These are phyloP conservation scores for Heliconius hortense DNA, from an alignment of 2,888 invertebrate species.

Conservation along the genomic window DNA sequence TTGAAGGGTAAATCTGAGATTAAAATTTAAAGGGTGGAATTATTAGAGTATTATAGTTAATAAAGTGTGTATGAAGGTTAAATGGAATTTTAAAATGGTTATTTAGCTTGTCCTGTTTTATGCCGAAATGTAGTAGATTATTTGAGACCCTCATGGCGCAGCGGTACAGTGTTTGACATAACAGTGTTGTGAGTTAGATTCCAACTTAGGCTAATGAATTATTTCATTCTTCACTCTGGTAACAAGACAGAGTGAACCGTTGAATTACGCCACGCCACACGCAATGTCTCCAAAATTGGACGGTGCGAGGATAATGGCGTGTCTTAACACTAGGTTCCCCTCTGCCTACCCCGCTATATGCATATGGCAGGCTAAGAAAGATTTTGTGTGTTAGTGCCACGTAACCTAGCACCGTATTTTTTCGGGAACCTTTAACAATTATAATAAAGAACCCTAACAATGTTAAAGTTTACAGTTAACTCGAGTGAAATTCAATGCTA, in stretches of 20 bases:
- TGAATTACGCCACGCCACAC: no score
- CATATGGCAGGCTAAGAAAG: no score
- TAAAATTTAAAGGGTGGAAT: slow-evolving; percentile 18
- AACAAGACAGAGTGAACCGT: no score
- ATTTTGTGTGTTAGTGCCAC: no score
- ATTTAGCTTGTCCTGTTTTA: not conserved
- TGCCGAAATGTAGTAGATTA: not conserved
- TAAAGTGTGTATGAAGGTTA: not conserved
- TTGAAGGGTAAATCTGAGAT: slow-evolving; percentile 12
- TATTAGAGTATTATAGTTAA: not conserved
- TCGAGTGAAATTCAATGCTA: slow-evolving; percentile 14
- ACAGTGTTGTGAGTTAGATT: not conserved
- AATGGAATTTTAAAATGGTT: slow-evolving; percentile 9
- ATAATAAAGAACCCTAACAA: slow-evolving; percentile 3
- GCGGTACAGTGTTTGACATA: not conserved
- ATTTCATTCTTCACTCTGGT: no score
- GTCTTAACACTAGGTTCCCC: no score
- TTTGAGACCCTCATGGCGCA: no score
- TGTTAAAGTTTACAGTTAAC: slow-evolving; percentile 24
- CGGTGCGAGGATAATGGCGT: no score
- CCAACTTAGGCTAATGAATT: not conserved
- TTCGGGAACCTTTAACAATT: not conserved
- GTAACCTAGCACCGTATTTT: not conserved
- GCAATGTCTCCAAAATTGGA: no score
- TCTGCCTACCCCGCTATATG: no score